These are phyloP conservation scores for Heterochromis multidens DNA, from an alignment of 2,113 vertebrate genomes.

Conservation along the genomic window DNA sequence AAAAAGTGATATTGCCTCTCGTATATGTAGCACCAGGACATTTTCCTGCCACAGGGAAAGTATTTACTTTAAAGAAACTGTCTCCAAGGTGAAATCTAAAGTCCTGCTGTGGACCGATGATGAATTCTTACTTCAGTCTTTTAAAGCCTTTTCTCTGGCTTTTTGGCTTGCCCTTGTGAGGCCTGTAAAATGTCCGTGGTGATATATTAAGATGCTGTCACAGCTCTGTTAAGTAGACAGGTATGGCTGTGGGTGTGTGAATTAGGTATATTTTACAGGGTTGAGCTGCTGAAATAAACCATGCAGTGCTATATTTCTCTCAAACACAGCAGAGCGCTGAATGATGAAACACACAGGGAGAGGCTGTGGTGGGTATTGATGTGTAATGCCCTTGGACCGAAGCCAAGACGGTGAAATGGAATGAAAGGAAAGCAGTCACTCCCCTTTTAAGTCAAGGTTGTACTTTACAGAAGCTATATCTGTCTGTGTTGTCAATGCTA, in stretches of 20 bases:
- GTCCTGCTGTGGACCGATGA: constrained; percentile 13
- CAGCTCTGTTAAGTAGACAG: constrained; percentile 40
- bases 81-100: constrained; percentile 20
- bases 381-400: constrained; percentile 58
- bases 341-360: constrained; percentile 54
- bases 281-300: constrained; percentile 60
- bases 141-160: constrained; percentile 19
- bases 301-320: constrained; percentile 63
- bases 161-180: constrained; percentile 50
- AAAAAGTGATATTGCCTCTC: background rate
- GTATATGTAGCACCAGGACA: background rate
- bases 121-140: constrained; percentile 31
- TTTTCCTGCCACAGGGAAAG: constrained; percentile 23
- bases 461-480: constrained; percentile 56
- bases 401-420: constrained; percentile 54
- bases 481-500: constrained; percentile 23
- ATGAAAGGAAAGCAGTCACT: constrained; percentile 59
- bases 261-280: constrained; percentile 66
- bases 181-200: constrained; percentile 42
- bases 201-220: constrained; percentile 47
- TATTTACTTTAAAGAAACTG: constrained; percentile 23
- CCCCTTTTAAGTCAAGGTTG: constrained; percentile 66
- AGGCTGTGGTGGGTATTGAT: constrained; percentile 53
- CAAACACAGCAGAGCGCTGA: constrained; percentile 41
- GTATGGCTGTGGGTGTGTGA: constrained; percentile 27